Evolutionary conservation across 2,888 invertebrate species (phyloP), one percentile per base, ranked within the genome.

Genomic region (Chrysomela aeneicollis): DNA sequence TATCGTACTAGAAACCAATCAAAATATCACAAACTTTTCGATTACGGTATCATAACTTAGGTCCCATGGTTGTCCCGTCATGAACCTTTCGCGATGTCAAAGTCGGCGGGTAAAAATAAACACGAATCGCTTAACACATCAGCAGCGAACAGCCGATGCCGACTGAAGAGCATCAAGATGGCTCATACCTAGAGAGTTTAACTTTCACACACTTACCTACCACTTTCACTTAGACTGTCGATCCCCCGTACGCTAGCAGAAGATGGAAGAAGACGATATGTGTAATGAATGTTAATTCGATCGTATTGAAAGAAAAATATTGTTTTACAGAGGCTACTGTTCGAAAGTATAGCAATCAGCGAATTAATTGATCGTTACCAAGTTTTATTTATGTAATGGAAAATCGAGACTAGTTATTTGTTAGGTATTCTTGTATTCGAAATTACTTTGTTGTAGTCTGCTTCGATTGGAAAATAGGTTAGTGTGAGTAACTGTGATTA

Each of bases 151-250:
- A 79, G 77, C 78, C 75, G 76, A 76, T 78, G 79, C 78, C 79
- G 80, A 81, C 80, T 81, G 78, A 76, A 73, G 74, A 73, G 74
- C 67, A 75, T 74, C 76, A 71, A 75, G 76, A 72, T 74, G 75
- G 72, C 76, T 10, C 76, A 78, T 77, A 76, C 75, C 61, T 79
- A 79, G 79, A 82, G 82, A 82, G 81, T 80, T 78, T 78, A 79
- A 79, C 81, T 80, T 80, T 81, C 80, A 80, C 81, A 81, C 80
- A 78, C 76, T 79, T 78, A 79, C 79, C 82, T 78, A 79, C 79
- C 82, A 82, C 82, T 82, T 82, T 82, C 82, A 82, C 82, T 82
- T 77, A 72, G 74, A 66, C 59, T 62, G 61, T 62, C 61, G 55
- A 66, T 61, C 49, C 62, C 18, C 32, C 53, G 54, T 54, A 51